Base-by-base conservation (phyloP, 2,888 invertebrate genomes). In the Tipula unca region DNA sequence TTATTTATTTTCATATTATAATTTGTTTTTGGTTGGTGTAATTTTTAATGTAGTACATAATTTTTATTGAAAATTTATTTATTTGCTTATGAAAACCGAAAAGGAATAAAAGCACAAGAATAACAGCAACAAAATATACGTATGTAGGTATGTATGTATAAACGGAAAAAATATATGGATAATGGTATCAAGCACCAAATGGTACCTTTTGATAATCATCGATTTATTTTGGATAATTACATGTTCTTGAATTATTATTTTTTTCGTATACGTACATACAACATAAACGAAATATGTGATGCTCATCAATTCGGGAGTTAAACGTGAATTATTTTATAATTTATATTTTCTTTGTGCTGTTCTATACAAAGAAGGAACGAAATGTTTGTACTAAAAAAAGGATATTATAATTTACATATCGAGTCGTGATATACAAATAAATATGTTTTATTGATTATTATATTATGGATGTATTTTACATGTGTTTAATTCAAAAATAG, bases 121-220 rank as follows among this genome's bases (percentile, higher is more conserved):
- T 25, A 69, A 5, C 25, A 69, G 32, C 32, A 32, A 4, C 32
- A 32, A 32, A 54, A 54, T 54, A 54, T 25, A 69, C n/a, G n/a
- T n/a, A n/a, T n/a, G n/a, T n/a, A n/a, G n/a, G n/a, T n/a, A n/a
- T n/a, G n/a, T 32, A 32, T 32, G 4, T 6, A 4, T 54, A 17
- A 54, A 54, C 17, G 17, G 69, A 25, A 25, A 69, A 69, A 69
- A 20, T 25, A 5, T 25, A n/a, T n/a, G n/a, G n/a, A 69, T 69
- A 69, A 69, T 69, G 69, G 69, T 69, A 69, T 69, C 69, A 69
- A 69, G 69, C 69, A 69, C 69, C 69, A 69, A 69, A 69, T 69
- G 69, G 69, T 69, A 25, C 69, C 69, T 69, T 69, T 69, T 69
- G 69, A 69, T 25, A 69, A 25, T 69, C 25, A 69, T 69, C 69